Base-by-base conservation (phyloP, 2,888 invertebrate genomes). In the Callimorpha dominula region DNA sequence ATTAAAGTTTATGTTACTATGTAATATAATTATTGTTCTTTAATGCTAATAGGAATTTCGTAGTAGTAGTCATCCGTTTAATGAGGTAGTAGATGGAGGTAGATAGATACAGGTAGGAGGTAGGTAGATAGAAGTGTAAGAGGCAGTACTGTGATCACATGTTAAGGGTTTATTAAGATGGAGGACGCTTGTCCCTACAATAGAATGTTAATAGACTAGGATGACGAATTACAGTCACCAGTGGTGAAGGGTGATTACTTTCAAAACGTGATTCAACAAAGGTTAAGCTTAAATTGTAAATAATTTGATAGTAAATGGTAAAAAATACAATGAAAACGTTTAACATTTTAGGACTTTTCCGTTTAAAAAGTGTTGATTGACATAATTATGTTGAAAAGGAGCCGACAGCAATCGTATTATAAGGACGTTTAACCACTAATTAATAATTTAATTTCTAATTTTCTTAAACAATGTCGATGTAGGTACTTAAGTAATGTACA, bases 191-290 rank as follows among this genome's bases (percentile, higher is more conserved):
- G 6, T 60, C 31, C 60, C 60, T 60, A 60, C 12, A 60, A 31
- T 31, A 60, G 60, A 31, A 60, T 60, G 60, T 11, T 31, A 46
- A 46, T 31, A 60, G 60, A 14, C 14, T 14, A 60, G 60, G 14
- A 60, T 60, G 60, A 60, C 60, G 60, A 60, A 60, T 60, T 60
- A 20, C 31, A 31, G 31, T 31, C 31, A 60, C 31, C 12, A 14
- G 57, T 62, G 49, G 60, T 31, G 60, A 60, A 60, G 31, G 60
- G 60, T 60, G 60, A 60, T 31, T 71, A 40, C 49, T 3, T 20
- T 57, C 70, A 63, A 68, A 76, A 63, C 76, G 54, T 69, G 31
- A 63, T 40, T 31, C 20, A 57, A 46, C 11, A 31, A 60, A 60
- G 60, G 60, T 60, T 60, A 60, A 14, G 31, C 12, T 31, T 60